Base-by-base conservation (phyloP, 1,140 invertebrate species). In the Phenacoccus solenopsis region DNA sequence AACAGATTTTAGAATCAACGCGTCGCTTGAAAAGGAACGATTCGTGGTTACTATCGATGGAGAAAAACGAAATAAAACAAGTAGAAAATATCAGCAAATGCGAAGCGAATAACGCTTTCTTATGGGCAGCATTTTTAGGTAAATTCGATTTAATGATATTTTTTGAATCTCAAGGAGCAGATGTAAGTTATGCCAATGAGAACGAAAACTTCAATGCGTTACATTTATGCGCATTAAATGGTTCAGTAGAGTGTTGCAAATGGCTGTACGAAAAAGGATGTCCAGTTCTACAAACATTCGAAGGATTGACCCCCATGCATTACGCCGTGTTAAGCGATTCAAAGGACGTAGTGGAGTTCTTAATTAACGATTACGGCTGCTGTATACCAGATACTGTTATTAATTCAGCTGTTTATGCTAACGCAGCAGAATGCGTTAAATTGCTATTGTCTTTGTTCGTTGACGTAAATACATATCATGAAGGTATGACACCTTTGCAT, bases 321-420 rank as follows among this genome's bases (percentile, higher is more conserved):
- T 90, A 88, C 75, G 89, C 90, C 3, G 89, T 89, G 27, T 89
- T 90, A 75, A 88, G 88, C 0, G 88, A 90, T 76, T 87, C 87
- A 28, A 79, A 84, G 3, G 86, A 88, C 75, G 87, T 88, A 10
- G 84, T 87, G 67, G 85, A 85, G 77, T 81, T 88, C 70, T 81
- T 91, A 28, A 80, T 90, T 61, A n/a, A n/a, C n/a, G 84, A 84
- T 21, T 83, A 84, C 69, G 68, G 68, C 12, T 84, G 87, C 24
- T 73, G 83, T 84, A 68, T 72, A 0, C 86, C 88, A 73, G 88
- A 90, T 73, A 88, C 86, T 21, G 83, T 90, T 9, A 78, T 93
- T 4, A 89, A 91, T 75, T 87, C 86, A 70, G 87, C 90, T 0
- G 88, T 91, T 0, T 80, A 88, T 69, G 86, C 87, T 1, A 89